Conservation (phyloP, 2,797 vertebrate species). For the Rhinella marina region DNA sequence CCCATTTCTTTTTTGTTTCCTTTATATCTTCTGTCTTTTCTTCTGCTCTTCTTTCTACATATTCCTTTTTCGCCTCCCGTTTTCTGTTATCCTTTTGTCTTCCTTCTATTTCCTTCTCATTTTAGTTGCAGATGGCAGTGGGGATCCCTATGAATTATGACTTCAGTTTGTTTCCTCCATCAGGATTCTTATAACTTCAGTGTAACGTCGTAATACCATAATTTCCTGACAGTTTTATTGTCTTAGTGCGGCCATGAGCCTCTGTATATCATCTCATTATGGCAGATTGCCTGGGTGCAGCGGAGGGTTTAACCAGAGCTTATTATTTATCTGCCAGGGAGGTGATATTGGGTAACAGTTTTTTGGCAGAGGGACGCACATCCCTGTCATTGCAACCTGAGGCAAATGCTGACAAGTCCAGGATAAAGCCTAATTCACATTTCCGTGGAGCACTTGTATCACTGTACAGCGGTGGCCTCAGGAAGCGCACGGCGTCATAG, state of each 20-base stretch:
- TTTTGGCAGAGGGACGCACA: neutral
- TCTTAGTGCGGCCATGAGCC: neutral
- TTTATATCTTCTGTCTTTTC: neutral
- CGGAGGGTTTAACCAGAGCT: neutral
- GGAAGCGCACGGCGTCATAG: too few relatives aligned
- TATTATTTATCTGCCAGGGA: neutral
- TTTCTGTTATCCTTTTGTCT: neutral
- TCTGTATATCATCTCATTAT: neutral
- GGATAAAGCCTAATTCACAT: too few relatives aligned
- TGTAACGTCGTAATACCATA: neutral
- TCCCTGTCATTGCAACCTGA: neutral
- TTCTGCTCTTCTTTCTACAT: neutral
- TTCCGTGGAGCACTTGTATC: too few relatives aligned
- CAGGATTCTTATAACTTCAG: neutral
- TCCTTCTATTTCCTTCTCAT: neutral
- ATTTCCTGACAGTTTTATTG: neutral
- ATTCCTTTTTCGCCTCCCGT: too few relatives aligned
- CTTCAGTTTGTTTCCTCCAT: neutral
- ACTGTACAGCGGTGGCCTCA: too few relatives aligned
- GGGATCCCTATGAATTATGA: neutral
- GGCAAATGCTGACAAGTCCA: neutral
- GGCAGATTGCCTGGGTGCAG: neutral
- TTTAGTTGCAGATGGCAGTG: neutral
- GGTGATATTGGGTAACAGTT: neutral
- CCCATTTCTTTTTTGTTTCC: too few relatives aligned